Evolutionary conservation across 2,888 invertebrate genomes (phyloP).

Genomic region (Antheraea assamensis): DNA sequence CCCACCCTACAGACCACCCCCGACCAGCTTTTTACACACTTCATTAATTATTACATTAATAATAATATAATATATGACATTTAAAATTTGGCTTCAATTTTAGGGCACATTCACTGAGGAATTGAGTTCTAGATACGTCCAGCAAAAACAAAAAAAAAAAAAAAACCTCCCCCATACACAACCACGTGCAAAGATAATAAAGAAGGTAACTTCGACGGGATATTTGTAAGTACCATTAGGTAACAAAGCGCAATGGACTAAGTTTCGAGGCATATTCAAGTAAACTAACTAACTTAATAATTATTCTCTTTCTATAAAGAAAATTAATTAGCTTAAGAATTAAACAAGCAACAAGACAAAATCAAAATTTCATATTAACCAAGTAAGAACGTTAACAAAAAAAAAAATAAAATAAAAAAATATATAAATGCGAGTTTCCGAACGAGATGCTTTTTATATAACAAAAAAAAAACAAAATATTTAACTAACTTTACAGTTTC

Average conservation of each 20-base stretch:
- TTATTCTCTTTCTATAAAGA: background rate
- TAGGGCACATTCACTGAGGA: conserved; percentile 51
- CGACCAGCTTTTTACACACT: conserved; percentile 50
- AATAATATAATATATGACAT: conserved; percentile 43
- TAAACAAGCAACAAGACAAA: conserved; percentile 66
- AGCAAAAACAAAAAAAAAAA: background rate
- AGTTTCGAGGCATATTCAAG: conserved; percentile 9
- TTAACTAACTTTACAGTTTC: conserved; percentile 24
- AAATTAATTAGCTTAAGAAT: conserved; percentile 46
- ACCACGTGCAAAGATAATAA: conserved; percentile 4
- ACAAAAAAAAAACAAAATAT: conserved; percentile 21
- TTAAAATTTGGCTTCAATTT: conserved; percentile 75
- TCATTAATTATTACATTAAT: conserved; percentile 49
- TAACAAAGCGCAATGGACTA: conserved; percentile 6
- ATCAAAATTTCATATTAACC: conserved; percentile 48
- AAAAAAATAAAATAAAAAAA: conserved; percentile 46
- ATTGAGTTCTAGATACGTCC: conserved; percentile 35
- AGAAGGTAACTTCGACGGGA: conserved; percentile 10
- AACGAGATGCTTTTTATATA: conserved; percentile 49
- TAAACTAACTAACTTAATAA: background rate
- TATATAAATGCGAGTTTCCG: conserved; percentile 64
- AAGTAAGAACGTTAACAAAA: conserved; percentile 71
- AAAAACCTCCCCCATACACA: too few relatives aligned
- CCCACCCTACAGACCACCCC: conserved; percentile 43
- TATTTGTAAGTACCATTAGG: conserved; percentile 8